A percentile compares a stretch with the other conserved stretches of the same genome.
Conservation (phyloP, 2,797 vertebrate genomes). For the Paramormyrops hopkinsi region DNA sequence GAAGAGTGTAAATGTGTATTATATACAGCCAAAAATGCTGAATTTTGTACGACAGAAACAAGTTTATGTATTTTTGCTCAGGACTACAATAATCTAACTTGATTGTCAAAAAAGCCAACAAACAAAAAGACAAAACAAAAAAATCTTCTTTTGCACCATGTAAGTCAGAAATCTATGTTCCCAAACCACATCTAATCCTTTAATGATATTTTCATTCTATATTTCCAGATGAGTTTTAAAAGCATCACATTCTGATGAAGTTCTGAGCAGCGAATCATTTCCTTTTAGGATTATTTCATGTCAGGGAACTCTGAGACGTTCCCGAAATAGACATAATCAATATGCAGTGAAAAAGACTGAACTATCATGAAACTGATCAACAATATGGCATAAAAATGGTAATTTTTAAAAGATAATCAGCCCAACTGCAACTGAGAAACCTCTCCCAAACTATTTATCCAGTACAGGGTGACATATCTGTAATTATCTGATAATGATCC, state of each 20-base stretch:
- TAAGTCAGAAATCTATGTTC: not conserved
- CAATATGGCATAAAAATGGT: not conserved
- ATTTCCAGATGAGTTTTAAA: not conserved
- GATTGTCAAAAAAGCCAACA: not conserved
- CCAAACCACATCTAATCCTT: not conserved
- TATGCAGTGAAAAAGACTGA: not conserved
- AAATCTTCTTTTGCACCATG: not conserved
- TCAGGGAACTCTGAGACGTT: not conserved
- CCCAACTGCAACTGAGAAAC: not conserved
- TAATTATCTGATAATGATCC: conserved; percentile 8
- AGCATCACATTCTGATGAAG: not conserved
- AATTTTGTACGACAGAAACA: not conserved
- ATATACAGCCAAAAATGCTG: not conserved
- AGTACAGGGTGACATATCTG: not conserved
- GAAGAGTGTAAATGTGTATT: not conserved
- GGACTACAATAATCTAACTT: not conserved
- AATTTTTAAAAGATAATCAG: not conserved
- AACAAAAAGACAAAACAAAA: not conserved
- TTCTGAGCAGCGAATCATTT: not conserved
- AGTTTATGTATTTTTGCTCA: not conserved
- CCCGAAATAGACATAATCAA: not conserved
- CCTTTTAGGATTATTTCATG: not conserved
- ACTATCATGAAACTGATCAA: not conserved
- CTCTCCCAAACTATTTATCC: not conserved
- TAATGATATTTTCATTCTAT: not conserved